Percentiles rank a stretch among this genome's conserved stretches.
phyloP scores from a whole-genome alignment of 2,797 vertebrate genomes.

The Ctenosaura bakeri region DNA sequence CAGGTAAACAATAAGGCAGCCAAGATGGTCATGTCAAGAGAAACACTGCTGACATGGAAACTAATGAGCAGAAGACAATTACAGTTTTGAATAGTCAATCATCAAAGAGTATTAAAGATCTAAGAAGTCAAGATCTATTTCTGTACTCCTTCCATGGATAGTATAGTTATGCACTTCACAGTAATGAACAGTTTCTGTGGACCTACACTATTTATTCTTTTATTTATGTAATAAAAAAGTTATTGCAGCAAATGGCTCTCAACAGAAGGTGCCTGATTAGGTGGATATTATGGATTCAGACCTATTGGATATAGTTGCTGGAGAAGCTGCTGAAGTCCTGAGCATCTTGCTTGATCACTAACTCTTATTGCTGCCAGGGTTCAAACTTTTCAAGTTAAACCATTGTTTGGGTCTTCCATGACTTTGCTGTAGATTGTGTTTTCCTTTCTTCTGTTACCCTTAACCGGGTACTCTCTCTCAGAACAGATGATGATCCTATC shows the following conservation, averaged over 20 bases:
- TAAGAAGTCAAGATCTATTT: too few relatives aligned
- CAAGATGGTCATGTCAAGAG: too few relatives aligned
- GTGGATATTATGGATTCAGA: neutral
- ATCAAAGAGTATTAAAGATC: too few relatives aligned
- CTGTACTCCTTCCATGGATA: too few relatives aligned
- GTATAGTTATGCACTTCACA: too few relatives aligned
- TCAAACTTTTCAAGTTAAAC: neutral
- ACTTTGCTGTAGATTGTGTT: neutral
- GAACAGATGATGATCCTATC: neutral
- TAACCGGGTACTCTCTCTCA: neutral
- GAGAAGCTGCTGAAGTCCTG: neutral
- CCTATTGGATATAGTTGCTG: neutral
- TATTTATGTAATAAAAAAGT: neutral
- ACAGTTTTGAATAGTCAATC: too few relatives aligned
- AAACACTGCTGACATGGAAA: too few relatives aligned
- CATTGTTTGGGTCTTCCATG: neutral
- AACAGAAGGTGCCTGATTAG: neutral
- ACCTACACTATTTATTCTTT: too few relatives aligned
- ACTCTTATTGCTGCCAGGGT: neutral
- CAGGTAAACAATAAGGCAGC: too few relatives aligned
- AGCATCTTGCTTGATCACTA: neutral
- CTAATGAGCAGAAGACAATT: too few relatives aligned
- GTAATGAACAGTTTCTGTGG: too few relatives aligned
- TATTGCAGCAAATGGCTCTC: neutral
- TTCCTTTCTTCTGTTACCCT: neutral